Evolutionary conservation across 2,113 vertebrate species (phyloP).

Genomic region (Xyrauchen texanus): DNA sequence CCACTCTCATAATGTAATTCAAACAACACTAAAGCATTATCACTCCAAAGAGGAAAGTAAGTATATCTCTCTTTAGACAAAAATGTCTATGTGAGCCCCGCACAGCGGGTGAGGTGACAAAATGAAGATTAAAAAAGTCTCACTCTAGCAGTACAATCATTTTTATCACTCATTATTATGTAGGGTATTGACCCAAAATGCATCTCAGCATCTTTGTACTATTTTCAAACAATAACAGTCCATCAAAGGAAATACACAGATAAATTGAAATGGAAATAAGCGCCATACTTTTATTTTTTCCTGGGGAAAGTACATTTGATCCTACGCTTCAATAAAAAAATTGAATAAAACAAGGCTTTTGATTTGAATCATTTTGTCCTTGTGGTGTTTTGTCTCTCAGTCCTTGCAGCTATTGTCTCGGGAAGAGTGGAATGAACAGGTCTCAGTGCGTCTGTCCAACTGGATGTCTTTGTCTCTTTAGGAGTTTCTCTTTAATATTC

Average conservation of each 20-base stretch:
- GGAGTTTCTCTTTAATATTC: background rate
- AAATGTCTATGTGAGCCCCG: background rate
- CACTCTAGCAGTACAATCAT: background rate
- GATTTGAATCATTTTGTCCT: too few relatives aligned
- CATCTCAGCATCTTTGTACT: background rate
- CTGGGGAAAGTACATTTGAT: too few relatives aligned
- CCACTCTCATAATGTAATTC: background rate
- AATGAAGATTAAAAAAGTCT: slow-evolving; percentile 11
- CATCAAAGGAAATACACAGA: background rate
- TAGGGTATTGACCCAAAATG: slow-evolving; percentile 6
- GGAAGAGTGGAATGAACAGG: too few relatives aligned
- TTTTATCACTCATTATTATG: slow-evolving; percentile 19
- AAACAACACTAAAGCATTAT: slow-evolving; percentile 11
- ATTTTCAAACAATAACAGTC: background rate
- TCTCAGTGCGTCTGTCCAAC: background rate
- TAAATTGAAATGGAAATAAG: background rate
- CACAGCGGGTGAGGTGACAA: slow-evolving; percentile 6
- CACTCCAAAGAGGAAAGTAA: slow-evolving; percentile 5
- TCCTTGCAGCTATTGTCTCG: too few relatives aligned
- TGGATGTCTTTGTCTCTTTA: background rate
- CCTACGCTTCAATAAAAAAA: too few relatives aligned
- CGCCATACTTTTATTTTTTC: too few relatives aligned
- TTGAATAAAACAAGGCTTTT: too few relatives aligned
- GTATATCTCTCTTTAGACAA: background rate
- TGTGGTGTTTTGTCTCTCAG: too few relatives aligned